phyloP scores from a whole-genome alignment of 1,140 invertebrate genomes.

The Philopotamus ludificatus region DNA sequence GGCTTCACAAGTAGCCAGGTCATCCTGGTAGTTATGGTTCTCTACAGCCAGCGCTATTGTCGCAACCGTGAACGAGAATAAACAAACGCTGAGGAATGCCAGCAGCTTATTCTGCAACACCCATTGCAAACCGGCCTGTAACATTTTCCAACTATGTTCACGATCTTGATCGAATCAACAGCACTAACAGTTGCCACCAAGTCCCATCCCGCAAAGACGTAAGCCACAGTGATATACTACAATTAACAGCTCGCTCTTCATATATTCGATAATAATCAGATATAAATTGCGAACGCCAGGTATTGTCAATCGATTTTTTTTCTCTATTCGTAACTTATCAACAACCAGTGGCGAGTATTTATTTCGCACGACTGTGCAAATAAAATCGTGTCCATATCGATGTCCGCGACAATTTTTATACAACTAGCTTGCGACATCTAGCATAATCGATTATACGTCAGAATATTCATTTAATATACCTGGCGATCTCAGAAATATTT shows the following conservation, averaged over 20 bases:
- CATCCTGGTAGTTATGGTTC: constrained; percentile 44
- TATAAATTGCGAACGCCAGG: too few relatives aligned
- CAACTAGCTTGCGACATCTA: too few relatives aligned
- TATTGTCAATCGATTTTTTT: too few relatives aligned
- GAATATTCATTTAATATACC: too few relatives aligned
- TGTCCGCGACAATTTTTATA: too few relatives aligned
- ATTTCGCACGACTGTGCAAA: too few relatives aligned
- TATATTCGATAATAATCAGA: neutral
- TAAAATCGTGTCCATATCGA: too few relatives aligned
- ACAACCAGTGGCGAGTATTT: too few relatives aligned
- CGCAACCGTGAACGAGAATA: constrained; percentile 50
- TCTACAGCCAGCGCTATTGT: constrained; percentile 51
- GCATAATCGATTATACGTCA: too few relatives aligned
- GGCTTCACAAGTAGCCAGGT: constrained; percentile 38
- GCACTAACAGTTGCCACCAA: neutral
- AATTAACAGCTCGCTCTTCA: neutral
- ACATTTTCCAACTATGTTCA: constrained; percentile 26
- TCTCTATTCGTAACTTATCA: too few relatives aligned
- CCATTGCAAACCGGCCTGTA: constrained; percentile 42
- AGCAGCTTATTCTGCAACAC: constrained; percentile 44
- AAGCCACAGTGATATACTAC: neutral
- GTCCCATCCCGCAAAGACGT: neutral
- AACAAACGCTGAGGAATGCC: constrained; percentile 41
- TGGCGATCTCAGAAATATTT: too few relatives aligned
- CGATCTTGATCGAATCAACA: neutral